phyloP scores from a whole-genome alignment of 1,140 invertebrate species.

The Campoletis sonorensis region DNA sequence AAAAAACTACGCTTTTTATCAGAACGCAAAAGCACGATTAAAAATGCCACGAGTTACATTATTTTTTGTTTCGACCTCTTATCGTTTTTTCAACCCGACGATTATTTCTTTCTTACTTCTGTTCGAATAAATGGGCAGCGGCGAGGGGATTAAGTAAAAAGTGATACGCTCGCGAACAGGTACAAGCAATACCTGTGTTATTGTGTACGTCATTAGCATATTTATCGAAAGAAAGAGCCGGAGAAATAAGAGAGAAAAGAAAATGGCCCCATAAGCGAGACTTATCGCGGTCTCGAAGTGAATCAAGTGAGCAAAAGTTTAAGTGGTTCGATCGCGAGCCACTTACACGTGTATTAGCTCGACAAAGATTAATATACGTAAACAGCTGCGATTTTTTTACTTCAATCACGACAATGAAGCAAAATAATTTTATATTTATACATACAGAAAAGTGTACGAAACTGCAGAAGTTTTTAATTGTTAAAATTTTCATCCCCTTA shows the following conservation, averaged over 20 bases:
- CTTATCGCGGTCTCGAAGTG: neutral
- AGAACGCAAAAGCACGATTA: too few relatives aligned
- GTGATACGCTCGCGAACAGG: neutral
- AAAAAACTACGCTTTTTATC: neutral
- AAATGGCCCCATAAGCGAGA: neutral
- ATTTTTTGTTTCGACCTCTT: neutral
- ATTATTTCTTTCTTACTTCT: neutral
- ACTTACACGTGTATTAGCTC: conserved; percentile 18
- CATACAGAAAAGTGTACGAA: too few relatives aligned
- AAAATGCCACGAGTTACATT: neutral
- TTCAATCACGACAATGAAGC: too few relatives aligned
- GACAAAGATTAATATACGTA: conserved; percentile 3
- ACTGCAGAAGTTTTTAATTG: too few relatives aligned
- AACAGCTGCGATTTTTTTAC: neutral
- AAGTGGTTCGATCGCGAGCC: neutral
- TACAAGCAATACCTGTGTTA: conserved; percentile 20
- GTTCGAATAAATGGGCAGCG: too few relatives aligned
- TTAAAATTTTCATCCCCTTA: too few relatives aligned
- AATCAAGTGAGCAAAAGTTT: conserved; percentile 5
- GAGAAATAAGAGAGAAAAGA: neutral
- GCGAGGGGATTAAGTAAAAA: neutral
- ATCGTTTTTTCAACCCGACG: neutral
- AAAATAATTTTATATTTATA: too few relatives aligned
- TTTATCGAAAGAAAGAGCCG: neutral
- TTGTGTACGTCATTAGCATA: conserved; percentile 17